Evolutionary conservation across 2,797 vertebrate species (phyloP).

Genomic region (Artibeus lituratus): DNA sequence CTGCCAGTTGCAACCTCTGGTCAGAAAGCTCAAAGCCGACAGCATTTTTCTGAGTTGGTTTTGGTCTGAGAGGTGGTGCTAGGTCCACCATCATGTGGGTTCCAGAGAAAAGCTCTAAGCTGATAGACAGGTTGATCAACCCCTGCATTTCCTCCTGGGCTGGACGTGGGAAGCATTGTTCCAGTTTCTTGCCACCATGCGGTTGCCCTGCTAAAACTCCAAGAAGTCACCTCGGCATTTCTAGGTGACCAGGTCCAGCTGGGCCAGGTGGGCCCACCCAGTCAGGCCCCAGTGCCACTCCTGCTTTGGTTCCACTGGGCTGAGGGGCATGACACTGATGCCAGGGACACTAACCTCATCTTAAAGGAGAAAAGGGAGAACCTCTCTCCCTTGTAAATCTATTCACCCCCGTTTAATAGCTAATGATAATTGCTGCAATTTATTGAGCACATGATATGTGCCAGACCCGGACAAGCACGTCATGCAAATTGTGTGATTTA

Average conservation of each 20-base stretch:
- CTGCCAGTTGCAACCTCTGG: neutral
- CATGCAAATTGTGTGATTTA: fast-evolving
- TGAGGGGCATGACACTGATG: neutral
- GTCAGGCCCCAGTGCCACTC: too few relatives aligned
- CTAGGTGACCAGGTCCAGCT: neutral
- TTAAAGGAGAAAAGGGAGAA: neutral
- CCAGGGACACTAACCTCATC: neutral
- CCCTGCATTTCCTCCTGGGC: neutral
- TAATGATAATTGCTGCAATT: neutral
- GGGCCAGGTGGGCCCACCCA: neutral
- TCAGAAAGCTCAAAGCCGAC: neutral
- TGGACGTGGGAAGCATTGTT: neutral
- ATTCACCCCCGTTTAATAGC: neutral
- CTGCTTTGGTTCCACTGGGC: neutral
- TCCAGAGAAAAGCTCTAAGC: neutral
- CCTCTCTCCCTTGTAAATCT: neutral
- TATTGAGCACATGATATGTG: neutral
- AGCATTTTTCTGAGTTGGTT: neutral
- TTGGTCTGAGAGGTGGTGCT: neutral
- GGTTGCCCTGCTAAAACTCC: neutral
- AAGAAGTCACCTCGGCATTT: neutral
- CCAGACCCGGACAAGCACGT: neutral
- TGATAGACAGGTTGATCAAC: neutral
- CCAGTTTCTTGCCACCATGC: neutral
- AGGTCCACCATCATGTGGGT: neutral